A percentile compares a stretch with the other conserved stretches of the same genome.
Evolutionary conservation across 2,797 vertebrate genomes (phyloP).

Genomic region (Telmatherina bonti): DNA sequence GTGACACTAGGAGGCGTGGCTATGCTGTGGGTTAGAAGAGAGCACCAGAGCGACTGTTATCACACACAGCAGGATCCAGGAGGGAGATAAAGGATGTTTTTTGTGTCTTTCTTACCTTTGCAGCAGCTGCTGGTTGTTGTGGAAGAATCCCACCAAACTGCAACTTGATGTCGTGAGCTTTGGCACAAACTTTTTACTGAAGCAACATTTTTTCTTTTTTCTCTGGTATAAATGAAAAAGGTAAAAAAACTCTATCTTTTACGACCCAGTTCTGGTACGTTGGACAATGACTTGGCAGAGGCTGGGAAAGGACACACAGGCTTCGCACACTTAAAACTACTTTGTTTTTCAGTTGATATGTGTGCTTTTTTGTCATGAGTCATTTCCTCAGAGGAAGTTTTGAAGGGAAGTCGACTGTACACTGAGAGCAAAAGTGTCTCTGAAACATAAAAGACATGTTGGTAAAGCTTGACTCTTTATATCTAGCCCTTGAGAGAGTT

Average conservation of each 20-base stretch:
- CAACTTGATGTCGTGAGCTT: neutral
- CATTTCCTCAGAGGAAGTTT: neutral
- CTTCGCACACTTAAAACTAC: rapidly evolving
- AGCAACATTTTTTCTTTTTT: neutral
- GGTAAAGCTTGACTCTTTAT: too few species aligned
- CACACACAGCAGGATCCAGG: neutral
- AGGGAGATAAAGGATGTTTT: rapidly evolving
- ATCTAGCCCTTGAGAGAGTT: too few species aligned
- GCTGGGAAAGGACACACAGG: constrained; percentile 19
- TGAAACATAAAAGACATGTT: too few species aligned
- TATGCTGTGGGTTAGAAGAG: constrained; percentile 4
- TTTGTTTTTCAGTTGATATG: neutral
- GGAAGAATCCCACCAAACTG: neutral
- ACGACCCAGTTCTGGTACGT: neutral
- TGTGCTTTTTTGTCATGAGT: too few species aligned
- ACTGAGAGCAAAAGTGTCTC: too few species aligned
- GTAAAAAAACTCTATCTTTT: neutral
- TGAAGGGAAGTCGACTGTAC: neutral
- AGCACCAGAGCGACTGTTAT: neutral
- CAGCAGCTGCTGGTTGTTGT: neutral
- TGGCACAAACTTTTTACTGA: constrained; percentile 3
- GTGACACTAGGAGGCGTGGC: constrained; percentile 59
- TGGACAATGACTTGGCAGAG: neutral
- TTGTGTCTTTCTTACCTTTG: neutral
- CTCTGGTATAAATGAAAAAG: neutral